These are phyloP conservation scores for Arrhamphus sclerolepis DNA, from an alignment of 2,797 vertebrate species.

Conservation along the genomic window DNA sequence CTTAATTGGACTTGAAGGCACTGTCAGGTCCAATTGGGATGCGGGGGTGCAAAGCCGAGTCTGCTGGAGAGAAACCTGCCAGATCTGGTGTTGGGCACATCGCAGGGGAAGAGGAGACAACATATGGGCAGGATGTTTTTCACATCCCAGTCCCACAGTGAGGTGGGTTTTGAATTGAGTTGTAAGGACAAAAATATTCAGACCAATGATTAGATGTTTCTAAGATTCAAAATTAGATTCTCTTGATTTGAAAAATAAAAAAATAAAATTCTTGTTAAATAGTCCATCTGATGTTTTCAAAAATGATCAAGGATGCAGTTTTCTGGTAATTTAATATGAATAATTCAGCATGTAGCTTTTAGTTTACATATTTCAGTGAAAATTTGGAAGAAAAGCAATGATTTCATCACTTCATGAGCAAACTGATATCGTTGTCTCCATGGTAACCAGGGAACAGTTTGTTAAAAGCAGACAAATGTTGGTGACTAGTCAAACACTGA, in stretches of 20 bases:
- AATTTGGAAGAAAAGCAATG: too few relatives aligned
- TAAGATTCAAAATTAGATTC: not conserved
- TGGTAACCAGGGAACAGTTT: too few relatives aligned
- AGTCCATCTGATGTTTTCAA: not conserved
- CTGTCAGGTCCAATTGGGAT: constrained; percentile 78
- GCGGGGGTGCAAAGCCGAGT: constrained; percentile 65
- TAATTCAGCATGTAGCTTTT: too few relatives aligned
- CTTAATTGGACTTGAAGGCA: constrained; percentile 82
- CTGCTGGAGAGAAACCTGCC: constrained; percentile 75
- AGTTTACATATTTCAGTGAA: too few relatives aligned
- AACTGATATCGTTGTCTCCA: too few relatives aligned
- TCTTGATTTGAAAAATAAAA: too few relatives aligned
- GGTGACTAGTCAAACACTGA: too few relatives aligned
- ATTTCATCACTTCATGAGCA: too few relatives aligned
- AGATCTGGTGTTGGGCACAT: constrained; percentile 65
- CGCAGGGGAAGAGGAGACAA: constrained; percentile 26
- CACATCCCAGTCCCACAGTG: constrained; percentile 43
- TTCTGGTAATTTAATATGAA: too few relatives aligned
- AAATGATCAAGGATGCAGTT: not conserved
- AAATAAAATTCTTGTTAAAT: not conserved
- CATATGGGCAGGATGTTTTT: constrained; percentile 43
- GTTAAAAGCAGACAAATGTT: too few relatives aligned
- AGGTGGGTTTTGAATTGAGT: constrained; percentile 10
- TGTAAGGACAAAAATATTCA: constrained; percentile 8
- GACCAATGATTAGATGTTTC: constrained; percentile 1